These are phyloP conservation scores for Netelia fuscicornis DNA, from an alignment of 2,888 invertebrate species.

Conservation along the genomic window DNA sequence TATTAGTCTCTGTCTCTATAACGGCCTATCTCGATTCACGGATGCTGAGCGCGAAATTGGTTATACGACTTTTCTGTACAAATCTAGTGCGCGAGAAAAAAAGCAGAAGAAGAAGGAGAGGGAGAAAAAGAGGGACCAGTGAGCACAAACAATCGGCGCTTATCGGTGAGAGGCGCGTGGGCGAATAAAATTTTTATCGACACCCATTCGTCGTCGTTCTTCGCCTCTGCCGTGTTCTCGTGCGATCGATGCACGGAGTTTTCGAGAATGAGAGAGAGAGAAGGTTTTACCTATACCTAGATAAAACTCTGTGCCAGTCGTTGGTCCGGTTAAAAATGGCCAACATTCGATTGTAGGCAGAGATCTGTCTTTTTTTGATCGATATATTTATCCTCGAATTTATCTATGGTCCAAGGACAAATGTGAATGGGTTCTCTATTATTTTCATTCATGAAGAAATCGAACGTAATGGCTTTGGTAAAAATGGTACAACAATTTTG, in stretches of 20 bases:
- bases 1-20: slow-evolving; percentile 31
- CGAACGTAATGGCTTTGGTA: slow-evolving; percentile 20
- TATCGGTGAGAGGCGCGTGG: slow-evolving; percentile 49
- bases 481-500: slow-evolving; percentile 18
- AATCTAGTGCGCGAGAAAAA: slow-evolving; percentile 23
- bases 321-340: slow-evolving; percentile 3
- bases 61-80: slow-evolving; percentile 33
- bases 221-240: slow-evolving; percentile 8
- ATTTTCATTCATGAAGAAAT: not conserved
- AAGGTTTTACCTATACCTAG: not conserved
- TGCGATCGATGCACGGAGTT: slow-evolving; percentile 16
- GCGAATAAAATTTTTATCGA: slow-evolving; percentile 62
- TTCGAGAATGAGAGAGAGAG: not conserved
- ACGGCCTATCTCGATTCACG: slow-evolving; percentile 65
- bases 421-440: no score
- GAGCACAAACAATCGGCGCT: slow-evolving; percentile 58
- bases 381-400: slow-evolving; percentile 9
- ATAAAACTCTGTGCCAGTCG: slow-evolving; percentile 1
- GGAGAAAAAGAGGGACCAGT: slow-evolving; percentile 22
- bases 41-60: slow-evolving; percentile 55
- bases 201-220: slow-evolving; percentile 46
- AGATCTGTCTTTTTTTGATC: slow-evolving; percentile 19
- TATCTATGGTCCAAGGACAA: no score
- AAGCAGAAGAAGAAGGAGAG: slow-evolving; percentile 20
- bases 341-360: not conserved